A percentile compares a stretch with the other conserved stretches of the same genome.
Evolutionary conservation across 2,888 invertebrate species (phyloP).

Genomic region (Drosophila trichaetosa): DNA sequence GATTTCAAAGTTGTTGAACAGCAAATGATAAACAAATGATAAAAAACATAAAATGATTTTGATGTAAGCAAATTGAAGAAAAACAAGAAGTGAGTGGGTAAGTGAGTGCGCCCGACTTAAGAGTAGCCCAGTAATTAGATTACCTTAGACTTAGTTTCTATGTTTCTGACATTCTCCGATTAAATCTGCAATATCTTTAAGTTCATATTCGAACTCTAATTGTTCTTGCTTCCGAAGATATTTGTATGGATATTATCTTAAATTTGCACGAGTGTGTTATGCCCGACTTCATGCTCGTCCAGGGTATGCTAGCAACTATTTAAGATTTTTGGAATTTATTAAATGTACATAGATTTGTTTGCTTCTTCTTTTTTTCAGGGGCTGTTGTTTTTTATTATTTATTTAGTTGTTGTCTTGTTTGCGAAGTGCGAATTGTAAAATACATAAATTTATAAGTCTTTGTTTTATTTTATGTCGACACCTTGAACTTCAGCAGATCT

Average conservation of each 20-base stretch:
- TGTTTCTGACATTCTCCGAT: neutral
- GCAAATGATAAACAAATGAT: conserved; percentile 11
- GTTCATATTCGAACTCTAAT: neutral
- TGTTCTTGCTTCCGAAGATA: neutral
- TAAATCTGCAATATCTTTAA: neutral
- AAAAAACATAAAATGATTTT: conserved; percentile 13
- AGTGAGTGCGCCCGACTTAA: neutral
- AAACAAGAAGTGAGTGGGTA: neutral
- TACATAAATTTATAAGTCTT: conserved; percentile 34
- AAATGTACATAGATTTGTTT: conserved; percentile 26
- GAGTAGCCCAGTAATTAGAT: neutral
- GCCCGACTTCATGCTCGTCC: neutral
- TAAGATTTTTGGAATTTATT: conserved; percentile 23
- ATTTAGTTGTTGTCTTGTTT: conserved; percentile 9
- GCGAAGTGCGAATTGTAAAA: conserved; percentile 49
- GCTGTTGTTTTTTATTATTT: neutral
- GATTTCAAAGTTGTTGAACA: neutral
- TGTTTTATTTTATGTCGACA: conserved; percentile 29
- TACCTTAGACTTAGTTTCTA: neutral
- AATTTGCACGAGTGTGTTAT: neutral
- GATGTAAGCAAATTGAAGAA: conserved; percentile 19
- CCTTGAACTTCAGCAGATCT: conserved; percentile 49
- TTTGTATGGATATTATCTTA: neutral
- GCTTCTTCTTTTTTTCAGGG: conserved; percentile 1
- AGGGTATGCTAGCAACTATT: conserved; percentile 18